Conservation (phyloP, 2,888 invertebrate species). For the Tinea trinotella region DNA sequence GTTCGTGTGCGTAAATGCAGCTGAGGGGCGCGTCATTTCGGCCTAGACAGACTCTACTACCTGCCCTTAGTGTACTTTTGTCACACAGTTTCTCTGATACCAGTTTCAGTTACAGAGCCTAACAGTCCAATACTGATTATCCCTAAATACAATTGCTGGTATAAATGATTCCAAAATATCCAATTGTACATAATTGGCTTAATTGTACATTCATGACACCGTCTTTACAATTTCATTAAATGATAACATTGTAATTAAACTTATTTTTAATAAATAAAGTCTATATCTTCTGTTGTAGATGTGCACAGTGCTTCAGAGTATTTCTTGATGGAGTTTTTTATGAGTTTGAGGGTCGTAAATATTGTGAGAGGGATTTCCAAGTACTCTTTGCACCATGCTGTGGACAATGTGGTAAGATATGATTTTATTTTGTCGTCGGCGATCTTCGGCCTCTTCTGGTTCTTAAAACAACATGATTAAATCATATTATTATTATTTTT, state of each 20-base stretch:
- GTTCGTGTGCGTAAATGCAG: too few relatives aligned
- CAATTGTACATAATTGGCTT: background rate
- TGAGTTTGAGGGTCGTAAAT: constrained; percentile 99
- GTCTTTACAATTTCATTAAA: constrained; percentile 22
- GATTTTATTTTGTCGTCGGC: too few relatives aligned
- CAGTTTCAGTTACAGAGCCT: too few relatives aligned
- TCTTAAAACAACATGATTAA: background rate
- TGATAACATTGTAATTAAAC: constrained; percentile 16
- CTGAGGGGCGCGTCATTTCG: too few relatives aligned
- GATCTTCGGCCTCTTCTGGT: too few relatives aligned
- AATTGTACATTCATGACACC: constrained; percentile 15
- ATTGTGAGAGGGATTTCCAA: constrained; percentile 99
- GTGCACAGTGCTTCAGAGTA: constrained; percentile 98
- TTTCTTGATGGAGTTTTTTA: constrained; percentile 98
- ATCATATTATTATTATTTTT: background rate
- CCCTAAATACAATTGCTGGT: too few relatives aligned
- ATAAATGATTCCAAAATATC: too few relatives aligned
- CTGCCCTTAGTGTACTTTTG: too few relatives aligned
- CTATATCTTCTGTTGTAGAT: constrained; percentile 73
- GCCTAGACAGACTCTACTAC: too few relatives aligned
- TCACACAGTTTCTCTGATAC: too few relatives aligned
- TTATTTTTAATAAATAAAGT: constrained; percentile 19
- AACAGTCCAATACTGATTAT: too few relatives aligned
- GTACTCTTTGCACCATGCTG: constrained; percentile 96
- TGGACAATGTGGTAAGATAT: constrained; percentile 78